These are phyloP conservation scores for Selene dorsalis DNA, from an alignment of 2,797 vertebrate species.

Conservation along the genomic window DNA sequence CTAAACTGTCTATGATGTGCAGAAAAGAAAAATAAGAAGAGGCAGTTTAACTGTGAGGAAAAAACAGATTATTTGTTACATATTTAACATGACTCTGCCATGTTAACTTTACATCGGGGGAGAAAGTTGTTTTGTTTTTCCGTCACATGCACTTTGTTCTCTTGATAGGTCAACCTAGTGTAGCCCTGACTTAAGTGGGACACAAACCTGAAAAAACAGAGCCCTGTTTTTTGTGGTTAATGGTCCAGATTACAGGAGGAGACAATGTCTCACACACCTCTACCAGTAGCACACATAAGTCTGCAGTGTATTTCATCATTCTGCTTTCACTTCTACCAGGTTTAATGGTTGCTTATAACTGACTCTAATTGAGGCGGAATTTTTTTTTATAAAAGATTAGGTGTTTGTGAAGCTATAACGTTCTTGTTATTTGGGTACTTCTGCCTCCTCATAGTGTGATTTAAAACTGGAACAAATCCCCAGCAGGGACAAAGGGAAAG, in stretches of 20 bases:
- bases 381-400: neutral
- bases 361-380: neutral
- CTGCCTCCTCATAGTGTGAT: neutral
- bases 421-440: neutral
- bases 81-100: neutral
- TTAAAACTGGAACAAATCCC: conserved; percentile 15
- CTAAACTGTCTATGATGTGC: neutral
- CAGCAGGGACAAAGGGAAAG: neutral
- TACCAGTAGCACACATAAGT: conserved; percentile 17
- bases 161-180: conserved; percentile 9
- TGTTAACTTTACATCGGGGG: neutral
- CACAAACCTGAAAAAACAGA: conserved; percentile 35
- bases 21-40: neutral
- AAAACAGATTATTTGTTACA: neutral
- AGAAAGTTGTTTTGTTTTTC: neutral
- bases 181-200: conserved; percentile 41
- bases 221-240: conserved; percentile 32
- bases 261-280: conserved; percentile 24
- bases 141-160: neutral
- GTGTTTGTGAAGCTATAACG: conserved; percentile 5
- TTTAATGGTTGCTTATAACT: conserved; percentile 7
- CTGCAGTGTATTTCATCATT: conserved; percentile 4
- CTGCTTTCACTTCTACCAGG: conserved; percentile 9
- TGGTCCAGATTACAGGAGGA: conserved; percentile 44
- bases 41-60: too few relatives aligned